A percentile compares a stretch with the other conserved stretches of the same genome.
These are phyloP conservation scores for Eulimnadia texana DNA, from an alignment of 1,140 invertebrate species.

Conservation along the genomic window DNA sequence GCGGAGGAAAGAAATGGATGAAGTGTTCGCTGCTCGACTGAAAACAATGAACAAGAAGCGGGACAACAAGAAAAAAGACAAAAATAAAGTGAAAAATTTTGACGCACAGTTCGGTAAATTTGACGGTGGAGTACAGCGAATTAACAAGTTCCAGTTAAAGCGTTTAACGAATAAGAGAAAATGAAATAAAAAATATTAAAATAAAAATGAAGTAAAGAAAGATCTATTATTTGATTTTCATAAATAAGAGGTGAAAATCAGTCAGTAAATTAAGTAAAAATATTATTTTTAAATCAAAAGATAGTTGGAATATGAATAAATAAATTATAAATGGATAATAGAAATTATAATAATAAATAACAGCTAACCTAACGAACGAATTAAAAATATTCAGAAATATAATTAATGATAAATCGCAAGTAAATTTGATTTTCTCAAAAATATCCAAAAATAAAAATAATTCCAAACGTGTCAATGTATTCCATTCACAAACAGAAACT, in stretches of 20 bases:
- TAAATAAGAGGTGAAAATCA: no score
- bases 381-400: not conserved
- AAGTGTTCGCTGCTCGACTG: slow-evolving; percentile 5
- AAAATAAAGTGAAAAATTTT: slow-evolving; percentile 13
- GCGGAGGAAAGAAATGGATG: slow-evolving; percentile 12
- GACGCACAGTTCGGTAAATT: slow-evolving; percentile 11
- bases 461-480: not conserved
- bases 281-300: no score
- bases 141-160: slow-evolving; percentile 1
- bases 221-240: no score
- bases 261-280: no score
- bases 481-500: not conserved
- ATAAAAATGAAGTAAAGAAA: no score
- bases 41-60: slow-evolving; percentile 6
- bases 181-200: no score
- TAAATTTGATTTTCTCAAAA: not conserved
- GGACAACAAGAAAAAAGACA: not conserved
- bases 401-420: not conserved
- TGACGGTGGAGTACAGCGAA: not conserved
- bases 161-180: not conserved
- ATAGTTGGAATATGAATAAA: no score
- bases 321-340: no score
- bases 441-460: not conserved
- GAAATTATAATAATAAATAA: no score
- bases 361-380: not conserved